These are phyloP conservation scores for Parnassius glacialis DNA, from an alignment of 2,888 invertebrate genomes.

Conservation along the genomic window DNA sequence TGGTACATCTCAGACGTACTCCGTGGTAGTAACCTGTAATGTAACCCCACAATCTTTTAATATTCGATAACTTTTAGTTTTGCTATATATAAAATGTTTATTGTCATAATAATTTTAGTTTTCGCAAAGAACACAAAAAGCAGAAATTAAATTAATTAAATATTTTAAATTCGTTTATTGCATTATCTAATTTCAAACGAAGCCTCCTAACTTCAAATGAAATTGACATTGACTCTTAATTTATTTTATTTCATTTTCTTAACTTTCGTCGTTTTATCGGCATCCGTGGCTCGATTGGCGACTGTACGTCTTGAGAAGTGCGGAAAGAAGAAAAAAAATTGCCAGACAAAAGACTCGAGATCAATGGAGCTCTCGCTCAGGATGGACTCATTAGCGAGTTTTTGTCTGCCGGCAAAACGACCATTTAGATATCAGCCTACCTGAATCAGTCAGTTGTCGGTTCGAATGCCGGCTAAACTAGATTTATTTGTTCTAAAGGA, in stretches of 20 bases:
- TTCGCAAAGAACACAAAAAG: no score
- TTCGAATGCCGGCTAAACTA: slow-evolving; percentile 4
- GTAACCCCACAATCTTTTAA: no score
- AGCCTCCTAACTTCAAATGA: slow-evolving; percentile 9
- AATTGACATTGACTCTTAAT: slow-evolving; percentile 16
- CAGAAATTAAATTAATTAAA: no score
- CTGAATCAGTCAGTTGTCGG: slow-evolving; percentile 8
- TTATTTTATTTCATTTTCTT: slow-evolving; percentile 23
- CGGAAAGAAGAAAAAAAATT: slow-evolving; percentile 16
- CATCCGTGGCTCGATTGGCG: slow-evolving; percentile 23
- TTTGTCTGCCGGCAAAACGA: slow-evolving; percentile 19
- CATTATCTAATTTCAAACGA: no score
- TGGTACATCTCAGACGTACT: no score
- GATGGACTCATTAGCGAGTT: slow-evolving; percentile 24
- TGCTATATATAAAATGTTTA: no score
- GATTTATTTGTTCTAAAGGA: not conserved
- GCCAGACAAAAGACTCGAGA: slow-evolving; percentile 22
- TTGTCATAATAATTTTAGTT: no score
- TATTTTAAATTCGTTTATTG: no score
- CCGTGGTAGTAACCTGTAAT: no score
- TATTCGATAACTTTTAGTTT: no score
- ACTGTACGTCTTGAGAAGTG: slow-evolving; percentile 20
- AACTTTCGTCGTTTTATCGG: slow-evolving; percentile 24
- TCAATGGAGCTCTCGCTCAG: slow-evolving; percentile 14
- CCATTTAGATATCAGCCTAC: slow-evolving; percentile 21